These are phyloP conservation scores for Tychaedon coryphoeus DNA, from an alignment of 2,113 vertebrate species.

Conservation along the genomic window DNA sequence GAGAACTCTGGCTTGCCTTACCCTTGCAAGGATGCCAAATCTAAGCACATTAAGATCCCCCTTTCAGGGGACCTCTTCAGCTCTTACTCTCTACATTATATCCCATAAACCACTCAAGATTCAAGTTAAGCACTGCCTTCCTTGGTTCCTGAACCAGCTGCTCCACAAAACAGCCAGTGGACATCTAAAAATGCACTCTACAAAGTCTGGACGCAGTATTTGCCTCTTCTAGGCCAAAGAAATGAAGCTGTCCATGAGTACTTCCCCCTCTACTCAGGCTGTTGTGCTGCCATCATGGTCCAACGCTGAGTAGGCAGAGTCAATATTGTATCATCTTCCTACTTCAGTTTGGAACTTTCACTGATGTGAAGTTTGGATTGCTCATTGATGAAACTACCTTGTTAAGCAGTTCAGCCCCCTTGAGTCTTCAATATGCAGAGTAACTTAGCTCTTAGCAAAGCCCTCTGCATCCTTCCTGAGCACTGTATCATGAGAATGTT, in stretches of 20 bases:
- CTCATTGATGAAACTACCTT: neutral
- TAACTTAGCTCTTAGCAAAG: neutral
- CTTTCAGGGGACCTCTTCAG: neutral
- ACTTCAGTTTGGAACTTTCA: neutral
- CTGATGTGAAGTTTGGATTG: neutral
- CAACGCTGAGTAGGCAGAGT: neutral
- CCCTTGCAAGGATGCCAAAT: neutral
- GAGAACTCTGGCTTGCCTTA: neutral
- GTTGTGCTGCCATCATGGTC: neutral
- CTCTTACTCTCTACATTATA: neutral
- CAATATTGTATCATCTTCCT: neutral
- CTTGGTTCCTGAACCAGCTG: neutral
- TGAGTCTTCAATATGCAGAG: neutral
- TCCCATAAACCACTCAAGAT: neutral
- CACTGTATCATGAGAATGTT: rapidly evolving
- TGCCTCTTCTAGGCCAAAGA: neutral
- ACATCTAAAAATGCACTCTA: neutral
- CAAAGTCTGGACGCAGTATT: neutral
- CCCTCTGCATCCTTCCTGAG: neutral
- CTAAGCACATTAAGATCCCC: neutral
- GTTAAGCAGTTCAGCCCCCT: neutral
- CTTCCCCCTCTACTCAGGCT: neutral
- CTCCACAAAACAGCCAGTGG: neutral
- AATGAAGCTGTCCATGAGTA: neutral
- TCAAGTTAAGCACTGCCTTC: neutral